These are phyloP conservation scores for Eremobia ochroleuca DNA, from an alignment of 2,888 invertebrate genomes.

Conservation along the genomic window DNA sequence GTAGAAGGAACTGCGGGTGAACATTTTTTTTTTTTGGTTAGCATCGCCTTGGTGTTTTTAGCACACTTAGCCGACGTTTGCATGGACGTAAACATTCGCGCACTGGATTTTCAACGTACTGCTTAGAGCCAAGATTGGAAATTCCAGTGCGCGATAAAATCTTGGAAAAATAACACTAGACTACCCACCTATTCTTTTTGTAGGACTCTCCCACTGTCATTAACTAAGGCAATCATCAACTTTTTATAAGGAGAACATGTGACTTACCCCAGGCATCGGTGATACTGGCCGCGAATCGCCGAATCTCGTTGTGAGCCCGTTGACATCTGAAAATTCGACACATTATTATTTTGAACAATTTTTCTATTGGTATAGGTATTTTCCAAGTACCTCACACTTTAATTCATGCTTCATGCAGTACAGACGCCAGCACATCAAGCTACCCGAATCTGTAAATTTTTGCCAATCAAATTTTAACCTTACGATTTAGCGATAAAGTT, in stretches of 20 bases:
- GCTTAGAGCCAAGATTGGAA: background rate
- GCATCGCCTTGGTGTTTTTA: background rate
- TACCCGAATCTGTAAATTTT: too few species aligned
- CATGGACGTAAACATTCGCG: too few species aligned
- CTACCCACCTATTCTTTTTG: background rate
- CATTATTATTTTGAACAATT: background rate
- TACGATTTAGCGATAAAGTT: too few species aligned
- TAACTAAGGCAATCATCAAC: background rate
- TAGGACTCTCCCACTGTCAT: background rate
- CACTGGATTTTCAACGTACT: too few species aligned
- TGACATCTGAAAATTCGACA: conserved; percentile 65
- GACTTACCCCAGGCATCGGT: conserved; percentile 79
- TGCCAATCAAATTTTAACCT: too few species aligned
- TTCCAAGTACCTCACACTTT: background rate
- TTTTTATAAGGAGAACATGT: background rate
- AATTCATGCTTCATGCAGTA: conserved; percentile 42
- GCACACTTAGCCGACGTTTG: background rate
- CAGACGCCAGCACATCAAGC: too few species aligned
- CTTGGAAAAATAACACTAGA: background rate
- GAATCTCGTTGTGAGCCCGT: conserved; percentile 75
- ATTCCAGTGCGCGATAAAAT: background rate
- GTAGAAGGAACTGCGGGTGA: background rate
- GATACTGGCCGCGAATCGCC: conserved; percentile 82
- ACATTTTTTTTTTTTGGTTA: too few species aligned
- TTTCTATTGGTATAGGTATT: background rate